These are phyloP conservation scores for Frankliniella intonsa DNA, from an alignment of 2,888 invertebrate species.

Conservation along the genomic window DNA sequence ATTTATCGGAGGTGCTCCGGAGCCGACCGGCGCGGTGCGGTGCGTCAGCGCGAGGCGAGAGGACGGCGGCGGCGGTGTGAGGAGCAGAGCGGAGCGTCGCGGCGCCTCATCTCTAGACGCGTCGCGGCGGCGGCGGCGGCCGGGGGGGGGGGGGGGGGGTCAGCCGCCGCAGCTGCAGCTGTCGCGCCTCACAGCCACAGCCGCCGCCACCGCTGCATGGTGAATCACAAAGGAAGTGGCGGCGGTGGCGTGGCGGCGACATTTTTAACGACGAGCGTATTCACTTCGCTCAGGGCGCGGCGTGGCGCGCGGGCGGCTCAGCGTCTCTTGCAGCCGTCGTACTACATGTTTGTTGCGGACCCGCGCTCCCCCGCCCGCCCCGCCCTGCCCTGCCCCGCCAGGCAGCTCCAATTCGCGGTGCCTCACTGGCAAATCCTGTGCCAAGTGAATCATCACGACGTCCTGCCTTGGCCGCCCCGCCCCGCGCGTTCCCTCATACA, in stretches of 20 bases:
- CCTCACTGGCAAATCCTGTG: no score
- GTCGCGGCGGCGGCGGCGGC: neutral
- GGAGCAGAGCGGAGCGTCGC: no score
- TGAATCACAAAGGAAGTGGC: neutral
- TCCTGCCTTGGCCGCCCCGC: no score
- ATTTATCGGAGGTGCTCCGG: no score
- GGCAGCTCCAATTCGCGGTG: no score
- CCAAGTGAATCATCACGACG: no score
- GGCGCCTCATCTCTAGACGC: neutral
- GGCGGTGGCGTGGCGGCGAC: conserved; percentile 1
- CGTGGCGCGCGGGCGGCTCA: neutral
- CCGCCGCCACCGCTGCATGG: neutral
- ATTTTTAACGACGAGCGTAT: neutral
- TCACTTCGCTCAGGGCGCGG: neutral
- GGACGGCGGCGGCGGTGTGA: no score
- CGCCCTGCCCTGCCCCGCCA: no score
- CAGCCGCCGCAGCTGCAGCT: neutral
- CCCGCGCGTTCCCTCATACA: no score
- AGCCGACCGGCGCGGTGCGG: no score
- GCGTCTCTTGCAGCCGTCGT: neutral
- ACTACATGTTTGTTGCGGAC: neutral
- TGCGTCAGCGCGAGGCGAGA: no score
- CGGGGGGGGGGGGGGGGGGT: neutral
- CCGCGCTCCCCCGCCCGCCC: neutral
- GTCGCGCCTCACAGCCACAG: neutral